These are phyloP conservation scores for Cylas formicarius DNA, from an alignment of 1,140 invertebrate genomes.

Conservation along the genomic window DNA sequence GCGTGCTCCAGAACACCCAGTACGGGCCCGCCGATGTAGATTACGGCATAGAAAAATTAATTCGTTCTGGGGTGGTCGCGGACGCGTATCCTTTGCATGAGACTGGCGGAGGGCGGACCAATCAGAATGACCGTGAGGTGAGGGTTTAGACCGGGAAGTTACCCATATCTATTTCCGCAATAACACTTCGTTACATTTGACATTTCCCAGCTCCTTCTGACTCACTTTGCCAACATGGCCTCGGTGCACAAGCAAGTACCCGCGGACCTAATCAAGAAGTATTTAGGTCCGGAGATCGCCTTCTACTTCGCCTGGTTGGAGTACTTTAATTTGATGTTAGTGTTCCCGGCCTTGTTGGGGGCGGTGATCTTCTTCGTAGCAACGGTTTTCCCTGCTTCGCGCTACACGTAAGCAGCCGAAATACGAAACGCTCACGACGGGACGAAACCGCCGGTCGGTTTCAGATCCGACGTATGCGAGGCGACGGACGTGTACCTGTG, in stretches of 20 bases:
- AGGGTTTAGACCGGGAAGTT: constrained; percentile 32
- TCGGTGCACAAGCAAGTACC: constrained; percentile 46
- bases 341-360: constrained; percentile 49
- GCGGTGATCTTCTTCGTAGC: constrained; percentile 22
- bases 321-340: constrained; percentile 49
- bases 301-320: constrained; percentile 48
- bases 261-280: constrained; percentile 33
- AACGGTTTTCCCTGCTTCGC: too few relatives aligned
- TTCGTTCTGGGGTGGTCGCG: constrained; percentile 3
- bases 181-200: too few relatives aligned
- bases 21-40: constrained; percentile 12
- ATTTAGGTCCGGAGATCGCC: constrained; percentile 41
- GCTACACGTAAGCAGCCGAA: too few relatives aligned
- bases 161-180: constrained; percentile 11
- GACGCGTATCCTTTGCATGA: constrained; percentile 61
- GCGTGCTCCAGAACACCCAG: constrained; percentile 16
- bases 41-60: constrained; percentile 17
- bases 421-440: too few relatives aligned
- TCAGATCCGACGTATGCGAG: constrained; percentile 20
- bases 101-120: constrained; percentile 38
- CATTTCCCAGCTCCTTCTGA: constrained; percentile 28
- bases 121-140: constrained; percentile 31
- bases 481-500: constrained; percentile 11
- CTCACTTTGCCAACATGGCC: constrained; percentile 40
- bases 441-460: too few relatives aligned